Base-by-base conservation (phyloP, 1,140 invertebrate species). In the Drosophila ogumai region DNA sequence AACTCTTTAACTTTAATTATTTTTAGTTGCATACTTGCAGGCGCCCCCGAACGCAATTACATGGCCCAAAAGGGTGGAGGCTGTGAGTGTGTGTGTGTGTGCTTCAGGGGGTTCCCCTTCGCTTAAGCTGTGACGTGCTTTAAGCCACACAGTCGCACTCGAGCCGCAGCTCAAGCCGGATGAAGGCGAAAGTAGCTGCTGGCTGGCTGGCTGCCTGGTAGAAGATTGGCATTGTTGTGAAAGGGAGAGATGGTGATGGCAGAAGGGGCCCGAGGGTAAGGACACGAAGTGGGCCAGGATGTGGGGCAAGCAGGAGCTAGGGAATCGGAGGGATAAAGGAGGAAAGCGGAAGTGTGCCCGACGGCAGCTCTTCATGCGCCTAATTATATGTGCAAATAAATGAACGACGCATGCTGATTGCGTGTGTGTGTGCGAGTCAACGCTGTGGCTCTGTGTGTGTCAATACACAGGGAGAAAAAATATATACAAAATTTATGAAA, bases 331-430 rank as follows among this genome's bases (percentile, higher is more conserved):
- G 22, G 49, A 17, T 12, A 32, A 32, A 32, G 54, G 43, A 13
- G 71, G 25, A 28, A 38, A 61, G 67, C 82, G 81, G 81, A 82
- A 82, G 78, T 81, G 59, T 81, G 82, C 58, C 81, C 78, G 66
- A 77, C 67, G 81, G 82, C 79, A 63, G 44, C 76, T 77, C 44
- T 71, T 86, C 68, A 81, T 84, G 84, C 75, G 81, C 78, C 85
- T 90, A 85, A 90, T 90, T 90, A 90, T 86, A 90, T 90, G 86
- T 90, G 71, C 76, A 94, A 93, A 80, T 92, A 92, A 87, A 87
- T 82, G 79, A 87, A 76, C 74, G 82, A 75, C 74, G 67, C 75
- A 63, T 74, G 78, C 78, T 86, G 82, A 86, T 86, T 86, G 82
- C 71, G 50, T 49, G 25, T 84, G 47, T 82, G 67, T 65, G 73